These are phyloP conservation scores for Coilia nasus DNA, from an alignment of 2,797 vertebrate species.

Conservation along the genomic window DNA sequence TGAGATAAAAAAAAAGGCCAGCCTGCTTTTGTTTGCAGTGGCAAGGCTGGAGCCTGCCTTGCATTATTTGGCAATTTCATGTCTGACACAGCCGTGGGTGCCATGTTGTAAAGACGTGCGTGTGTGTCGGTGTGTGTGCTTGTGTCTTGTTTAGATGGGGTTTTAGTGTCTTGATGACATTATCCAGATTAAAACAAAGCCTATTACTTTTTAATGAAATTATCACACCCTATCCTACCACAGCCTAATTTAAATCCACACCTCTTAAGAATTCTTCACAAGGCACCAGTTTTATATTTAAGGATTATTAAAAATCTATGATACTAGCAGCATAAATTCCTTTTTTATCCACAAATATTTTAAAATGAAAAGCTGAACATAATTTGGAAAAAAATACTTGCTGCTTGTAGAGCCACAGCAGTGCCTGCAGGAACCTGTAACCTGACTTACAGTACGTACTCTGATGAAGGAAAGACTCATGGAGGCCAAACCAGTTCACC, in stretches of 20 bases:
- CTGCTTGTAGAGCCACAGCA: background rate
- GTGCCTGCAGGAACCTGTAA: background rate
- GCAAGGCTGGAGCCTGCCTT: slow-evolving; percentile 36
- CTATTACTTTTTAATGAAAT: slow-evolving; percentile 59
- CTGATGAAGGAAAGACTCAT: background rate
- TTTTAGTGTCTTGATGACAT: slow-evolving; percentile 52
- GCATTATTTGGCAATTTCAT: slow-evolving; percentile 57
- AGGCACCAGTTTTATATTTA: background rate
- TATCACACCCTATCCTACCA: slow-evolving; percentile 7
- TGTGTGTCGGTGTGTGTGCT: background rate
- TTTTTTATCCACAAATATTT: background rate
- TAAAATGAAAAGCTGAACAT: background rate
- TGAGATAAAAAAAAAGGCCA: slow-evolving; percentile 50
- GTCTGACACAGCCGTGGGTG: slow-evolving; percentile 32
- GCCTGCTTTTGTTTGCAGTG: slow-evolving; percentile 53
- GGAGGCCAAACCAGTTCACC: background rate
- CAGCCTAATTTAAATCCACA: slow-evolving; percentile 1
- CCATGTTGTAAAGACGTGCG: background rate
- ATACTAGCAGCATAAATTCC: background rate
- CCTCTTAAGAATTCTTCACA: background rate
- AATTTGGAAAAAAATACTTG: background rate
- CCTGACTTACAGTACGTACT: background rate
- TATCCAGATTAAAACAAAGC: slow-evolving; percentile 51
- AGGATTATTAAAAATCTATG: slow-evolving; percentile 3
- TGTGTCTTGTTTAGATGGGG: slow-evolving; percentile 38